Evolutionary conservation across 2,797 vertebrate genomes (phyloP).

Genomic region (Nasua narica): DNA sequence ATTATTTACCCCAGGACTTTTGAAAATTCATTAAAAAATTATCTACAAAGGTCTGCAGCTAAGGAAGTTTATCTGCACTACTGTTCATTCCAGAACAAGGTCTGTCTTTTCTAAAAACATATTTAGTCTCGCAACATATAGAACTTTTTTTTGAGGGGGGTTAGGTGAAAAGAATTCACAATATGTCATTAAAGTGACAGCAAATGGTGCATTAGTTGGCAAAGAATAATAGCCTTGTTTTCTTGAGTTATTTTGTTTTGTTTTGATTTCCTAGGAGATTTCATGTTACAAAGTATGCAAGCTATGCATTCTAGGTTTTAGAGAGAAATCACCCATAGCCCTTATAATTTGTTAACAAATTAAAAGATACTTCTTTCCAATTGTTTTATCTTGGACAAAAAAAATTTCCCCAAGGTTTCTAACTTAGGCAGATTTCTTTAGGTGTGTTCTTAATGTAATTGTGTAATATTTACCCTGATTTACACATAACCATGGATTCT

Average conservation of each 20-base stretch:
- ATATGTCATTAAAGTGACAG: neutral
- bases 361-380: neutral
- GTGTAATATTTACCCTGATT: neutral
- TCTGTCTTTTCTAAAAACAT: neutral
- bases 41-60: neutral
- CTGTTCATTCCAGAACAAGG: neutral
- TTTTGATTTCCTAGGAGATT: neutral
- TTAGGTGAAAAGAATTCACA: neutral
- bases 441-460: neutral
- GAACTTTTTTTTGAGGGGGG: neutral
- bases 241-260: neutral
- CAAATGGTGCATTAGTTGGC: neutral
- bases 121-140: neutral
- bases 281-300: neutral
- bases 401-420: neutral
- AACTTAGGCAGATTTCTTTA: neutral
- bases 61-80: neutral
- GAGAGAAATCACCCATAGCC: neutral
- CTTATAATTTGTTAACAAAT: neutral
- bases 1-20: constrained; percentile 18
- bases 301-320: neutral
- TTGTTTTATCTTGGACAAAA: neutral
- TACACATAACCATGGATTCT: neutral
- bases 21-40: constrained; percentile 17
- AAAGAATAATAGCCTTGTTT: neutral